Evolutionary conservation across 2,113 vertebrate species (phyloP), one percentile per base, ranked within the genome.

Genomic region (Prietella phreatophila): DNA sequence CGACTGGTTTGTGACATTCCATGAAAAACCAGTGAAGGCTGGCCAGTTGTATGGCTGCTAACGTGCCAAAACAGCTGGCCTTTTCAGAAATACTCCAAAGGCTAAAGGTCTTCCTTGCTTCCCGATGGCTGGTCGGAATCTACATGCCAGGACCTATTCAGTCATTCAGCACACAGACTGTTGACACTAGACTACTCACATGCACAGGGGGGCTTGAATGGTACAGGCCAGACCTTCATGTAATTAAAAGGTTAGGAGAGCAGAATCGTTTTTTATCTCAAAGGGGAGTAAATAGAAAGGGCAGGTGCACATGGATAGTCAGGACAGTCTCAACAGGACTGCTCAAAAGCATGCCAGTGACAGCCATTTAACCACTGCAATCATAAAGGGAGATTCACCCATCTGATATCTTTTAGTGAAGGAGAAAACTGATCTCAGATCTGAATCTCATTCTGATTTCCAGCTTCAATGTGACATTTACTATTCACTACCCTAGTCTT

Each of bases 201-300:
- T 6, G 58, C 30, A 75, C 61, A 5, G 19, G n/a, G 85, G 85
- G 36, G 60, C 84, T 60, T 50, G 60, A 85, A 67, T 39, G 56
- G 73, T 69, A 89, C 88, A 39, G 73, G 86, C 88, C 73, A 67
- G 82, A 86, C 85, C 33, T 85, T 91, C 60, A 80, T 87, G 90
- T 89, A 90, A 92, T 89, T 92, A 89, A 92, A 91, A 91, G 90
- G 91, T 89, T 91, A 87, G 71, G 20, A 83, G 69, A 42, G 69
- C 67, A 80, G 60, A 79, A 78, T 91, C 84, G 65, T 60, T 87
- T 88, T 88, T 89, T 87, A 61, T 84, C 89, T 89, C 86, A 89
- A 90, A 88, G 87, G 91, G 80, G 75, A 87, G 71, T 86, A 60
- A 55, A 83, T 79, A 87, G 83, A 89, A 89, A 89, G 85, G 83